These are phyloP conservation scores for Enteromius trimaculatus DNA, from an alignment of 2,797 vertebrate species.

Conservation along the genomic window DNA sequence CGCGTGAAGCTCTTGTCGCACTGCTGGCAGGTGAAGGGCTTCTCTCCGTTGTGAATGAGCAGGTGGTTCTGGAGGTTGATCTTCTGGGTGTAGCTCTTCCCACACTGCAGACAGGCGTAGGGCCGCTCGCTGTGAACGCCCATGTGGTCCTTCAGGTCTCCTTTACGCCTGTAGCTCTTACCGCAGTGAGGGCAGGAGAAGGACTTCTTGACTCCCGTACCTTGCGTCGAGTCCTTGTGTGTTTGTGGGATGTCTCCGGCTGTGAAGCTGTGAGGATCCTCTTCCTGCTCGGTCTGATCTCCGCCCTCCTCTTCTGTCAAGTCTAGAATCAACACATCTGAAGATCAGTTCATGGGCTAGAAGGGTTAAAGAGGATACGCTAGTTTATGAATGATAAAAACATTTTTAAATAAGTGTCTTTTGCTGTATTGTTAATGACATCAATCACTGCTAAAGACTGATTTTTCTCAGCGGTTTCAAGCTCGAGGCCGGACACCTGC, in stretches of 20 bases:
- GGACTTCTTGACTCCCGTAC: not conserved
- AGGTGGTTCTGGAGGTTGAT: constrained; percentile 70
- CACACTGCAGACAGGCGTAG: constrained; percentile 68
- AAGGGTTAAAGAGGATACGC: not conserved
- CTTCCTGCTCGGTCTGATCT: not conserved
- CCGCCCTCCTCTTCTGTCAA: not conserved
- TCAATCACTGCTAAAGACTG: too few species aligned
- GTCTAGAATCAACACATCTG: not conserved
- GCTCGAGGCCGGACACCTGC: too few species aligned
- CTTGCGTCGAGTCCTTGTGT: not conserved
- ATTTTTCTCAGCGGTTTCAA: too few species aligned
- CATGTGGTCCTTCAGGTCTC: constrained; percentile 30
- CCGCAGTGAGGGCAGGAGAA: constrained; percentile 14
- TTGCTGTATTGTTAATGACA: too few species aligned
- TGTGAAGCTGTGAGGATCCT: not conserved
- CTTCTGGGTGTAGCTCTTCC: constrained; percentile 68
- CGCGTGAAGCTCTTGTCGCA: constrained; percentile 73
- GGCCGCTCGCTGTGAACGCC: constrained; percentile 12
- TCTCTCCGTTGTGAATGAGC: constrained; percentile 55
- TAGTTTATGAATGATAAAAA: too few species aligned
- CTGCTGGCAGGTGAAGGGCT: constrained; percentile 65
- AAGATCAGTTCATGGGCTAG: not conserved
- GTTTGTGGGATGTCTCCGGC: not conserved
- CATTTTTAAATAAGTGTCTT: too few species aligned
- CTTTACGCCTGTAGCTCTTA: not conserved